Evolutionary conservation across 1,140 invertebrate genomes (phyloP), one percentile per base, ranked within the genome.

Genomic region (Antheraea mylitta): DNA sequence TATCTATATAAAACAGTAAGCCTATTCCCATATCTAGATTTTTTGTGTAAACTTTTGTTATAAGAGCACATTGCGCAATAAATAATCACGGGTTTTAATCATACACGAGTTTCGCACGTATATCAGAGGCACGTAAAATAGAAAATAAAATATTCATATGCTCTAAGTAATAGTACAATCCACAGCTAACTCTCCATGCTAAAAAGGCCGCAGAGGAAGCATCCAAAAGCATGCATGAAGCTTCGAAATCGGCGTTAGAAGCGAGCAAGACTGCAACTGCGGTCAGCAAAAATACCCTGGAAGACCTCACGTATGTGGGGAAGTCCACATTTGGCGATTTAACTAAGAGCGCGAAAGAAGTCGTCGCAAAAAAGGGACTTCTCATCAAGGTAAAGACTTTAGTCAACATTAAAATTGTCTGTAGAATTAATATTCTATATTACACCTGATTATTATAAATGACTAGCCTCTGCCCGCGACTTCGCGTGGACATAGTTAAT

Each of bases 341-440:
- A n/a, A 98, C 97, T 0, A 98, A 98, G 87, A 97, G 96, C 81
- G 97, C 97, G 5, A 97, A 97, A 80, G 97, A 98, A 92, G 97
- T 93, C 13, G 97, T 96, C 13, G 93, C 95, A 2, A 98, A 97
- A 80, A 98, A 98, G 87, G 97, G 96, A 64, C 92, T 98, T 48
- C 87, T 97, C 13, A 82, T 83, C n/a, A 97, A 97, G 93, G 96
- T 96, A 90, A 80, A 53, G 38, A 30, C 3, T 42, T 53, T 53
- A 11, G 45, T 16, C 45, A 13, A 53, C 1, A 42, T 9, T 42
- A 38, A 6, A 6, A 9, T 38, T 38, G 5, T 6, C 37, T 9
- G 37, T 38, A n/a, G n/a, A n/a, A n/a, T n/a, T n/a, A n/a, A n/a
- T n/a, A n/a, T n/a, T n/a, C n/a, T n/a, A n/a, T 30, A 30, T 30